Evolutionary conservation across 1,140 invertebrate genomes (phyloP).

Genomic region (Cherax destructor): DNA sequence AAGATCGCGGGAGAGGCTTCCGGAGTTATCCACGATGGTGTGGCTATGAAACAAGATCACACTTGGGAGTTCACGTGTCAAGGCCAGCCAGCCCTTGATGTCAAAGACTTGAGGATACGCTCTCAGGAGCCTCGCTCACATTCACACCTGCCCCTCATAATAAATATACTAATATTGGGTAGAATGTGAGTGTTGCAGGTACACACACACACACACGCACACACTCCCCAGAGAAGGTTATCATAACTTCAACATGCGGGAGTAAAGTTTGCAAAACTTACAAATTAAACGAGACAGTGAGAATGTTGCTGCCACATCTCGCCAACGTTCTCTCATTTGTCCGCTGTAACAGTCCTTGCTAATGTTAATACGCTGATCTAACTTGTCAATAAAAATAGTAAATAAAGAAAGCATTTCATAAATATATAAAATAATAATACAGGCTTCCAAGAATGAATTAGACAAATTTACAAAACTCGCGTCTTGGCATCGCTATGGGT

Average conservation of each 20-base stretch:
- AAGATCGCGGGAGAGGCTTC: background rate
- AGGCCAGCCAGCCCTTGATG: slow-evolving; percentile 25
- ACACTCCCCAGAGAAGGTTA: slow-evolving; percentile 11
- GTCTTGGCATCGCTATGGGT: slow-evolving; percentile 14
- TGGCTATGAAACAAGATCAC: slow-evolving; percentile 6
- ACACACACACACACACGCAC: background rate
- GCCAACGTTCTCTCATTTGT: background rate
- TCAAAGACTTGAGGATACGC: slow-evolving; percentile 13
- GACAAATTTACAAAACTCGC: slow-evolving; percentile 21
- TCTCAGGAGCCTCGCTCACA: background rate
- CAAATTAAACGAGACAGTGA: slow-evolving; percentile 60
- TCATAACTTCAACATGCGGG: slow-evolving; percentile 54
- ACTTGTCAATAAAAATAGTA: background rate
- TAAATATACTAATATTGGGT: background rate
- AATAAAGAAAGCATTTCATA: background rate
- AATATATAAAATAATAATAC: background rate
- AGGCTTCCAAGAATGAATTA: no score
- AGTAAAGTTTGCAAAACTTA: slow-evolving; percentile 51
- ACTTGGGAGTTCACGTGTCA: slow-evolving; percentile 46
- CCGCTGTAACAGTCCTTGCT: no score
- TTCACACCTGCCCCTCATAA: background rate
- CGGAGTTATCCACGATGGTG: background rate
- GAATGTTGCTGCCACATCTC: slow-evolving; percentile 37
- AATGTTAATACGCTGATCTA: background rate
- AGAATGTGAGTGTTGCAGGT: slow-evolving; percentile 1